Percentiles rank a stretch among this genome's conserved stretches.
phyloP scores from a whole-genome alignment of 2,888 invertebrate genomes.

The Dryobota labecula region DNA sequence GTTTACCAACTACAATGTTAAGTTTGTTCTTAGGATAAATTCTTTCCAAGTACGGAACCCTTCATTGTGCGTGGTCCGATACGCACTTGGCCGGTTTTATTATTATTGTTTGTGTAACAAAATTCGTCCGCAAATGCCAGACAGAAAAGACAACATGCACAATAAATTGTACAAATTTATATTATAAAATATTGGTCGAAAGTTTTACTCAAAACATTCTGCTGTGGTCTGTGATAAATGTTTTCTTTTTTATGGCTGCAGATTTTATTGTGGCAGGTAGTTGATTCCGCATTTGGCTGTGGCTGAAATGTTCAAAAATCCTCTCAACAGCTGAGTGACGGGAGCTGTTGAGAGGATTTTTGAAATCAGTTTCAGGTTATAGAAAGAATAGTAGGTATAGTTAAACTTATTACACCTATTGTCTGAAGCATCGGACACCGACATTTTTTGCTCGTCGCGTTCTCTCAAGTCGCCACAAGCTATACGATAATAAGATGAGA shows the following conservation, averaged over 20 bases:
- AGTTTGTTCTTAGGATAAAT: too few relatives aligned
- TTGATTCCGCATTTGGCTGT: constrained; percentile 16
- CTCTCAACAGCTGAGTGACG: neutral
- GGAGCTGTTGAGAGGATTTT: too few relatives aligned
- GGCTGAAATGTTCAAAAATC: constrained; percentile 9
- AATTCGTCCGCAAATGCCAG: neutral
- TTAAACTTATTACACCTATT: neutral
- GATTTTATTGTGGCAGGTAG: constrained; percentile 5
- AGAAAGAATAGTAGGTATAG: neutral
- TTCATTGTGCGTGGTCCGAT: too few relatives aligned
- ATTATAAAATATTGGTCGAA: constrained; percentile 11
- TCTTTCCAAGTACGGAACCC: too few relatives aligned
- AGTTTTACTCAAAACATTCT: constrained; percentile 13
- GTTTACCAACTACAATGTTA: too few relatives aligned
- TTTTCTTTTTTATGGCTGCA: constrained; percentile 16
- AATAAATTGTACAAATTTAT: constrained; percentile 5
- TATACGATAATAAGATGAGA: neutral
- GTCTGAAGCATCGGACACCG: neutral
- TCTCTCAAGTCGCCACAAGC: too few relatives aligned
- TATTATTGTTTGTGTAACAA: neutral
- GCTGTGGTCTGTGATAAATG: neutral
- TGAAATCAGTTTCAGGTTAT: too few relatives aligned
- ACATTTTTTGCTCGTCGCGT: neutral
- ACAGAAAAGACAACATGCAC: neutral
- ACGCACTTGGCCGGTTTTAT: too few relatives aligned